phyloP scores from a whole-genome alignment of 2,797 vertebrate genomes.

The Yasuhikotakia modesta region DNA sequence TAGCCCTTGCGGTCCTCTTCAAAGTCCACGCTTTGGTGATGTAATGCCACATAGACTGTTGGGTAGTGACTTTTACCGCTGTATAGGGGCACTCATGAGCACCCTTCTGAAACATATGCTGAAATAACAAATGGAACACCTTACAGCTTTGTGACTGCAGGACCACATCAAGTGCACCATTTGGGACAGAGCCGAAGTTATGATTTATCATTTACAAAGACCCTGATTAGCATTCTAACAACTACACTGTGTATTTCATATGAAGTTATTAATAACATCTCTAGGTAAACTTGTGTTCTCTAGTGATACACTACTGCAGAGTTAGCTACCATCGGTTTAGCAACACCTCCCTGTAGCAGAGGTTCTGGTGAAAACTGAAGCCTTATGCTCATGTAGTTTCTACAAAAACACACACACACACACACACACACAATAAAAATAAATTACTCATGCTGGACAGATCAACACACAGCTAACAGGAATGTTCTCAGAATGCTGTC shows the following conservation, averaged over 20 bases:
- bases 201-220: neutral
- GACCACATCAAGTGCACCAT: neutral
- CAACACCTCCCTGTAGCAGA: neutral
- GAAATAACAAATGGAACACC: neutral
- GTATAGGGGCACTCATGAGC: neutral
- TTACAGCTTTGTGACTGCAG: neutral
- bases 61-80: neutral
- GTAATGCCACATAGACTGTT: neutral
- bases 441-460: conserved; percentile 75
- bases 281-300: neutral
- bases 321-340: neutral
- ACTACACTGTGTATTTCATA: neutral
- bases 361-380: conserved; percentile 32
- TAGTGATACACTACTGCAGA: neutral
- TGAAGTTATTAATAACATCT: neutral
- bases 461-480: conserved; percentile 64
- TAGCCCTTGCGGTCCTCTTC: neutral
- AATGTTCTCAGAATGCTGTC: too few species aligned
- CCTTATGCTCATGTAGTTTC: conserved; percentile 70
- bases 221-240: neutral
- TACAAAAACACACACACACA: conserved; percentile 73
- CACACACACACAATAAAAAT: conserved; percentile 75
- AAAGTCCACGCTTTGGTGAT: neutral
- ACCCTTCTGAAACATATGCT: neutral
- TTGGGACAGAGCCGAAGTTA: neutral